Percentiles rank a stretch among this genome's conserved stretches.
Conservation (phyloP, 2,888 invertebrate species). For the Sphaerophoria taeniata region DNA sequence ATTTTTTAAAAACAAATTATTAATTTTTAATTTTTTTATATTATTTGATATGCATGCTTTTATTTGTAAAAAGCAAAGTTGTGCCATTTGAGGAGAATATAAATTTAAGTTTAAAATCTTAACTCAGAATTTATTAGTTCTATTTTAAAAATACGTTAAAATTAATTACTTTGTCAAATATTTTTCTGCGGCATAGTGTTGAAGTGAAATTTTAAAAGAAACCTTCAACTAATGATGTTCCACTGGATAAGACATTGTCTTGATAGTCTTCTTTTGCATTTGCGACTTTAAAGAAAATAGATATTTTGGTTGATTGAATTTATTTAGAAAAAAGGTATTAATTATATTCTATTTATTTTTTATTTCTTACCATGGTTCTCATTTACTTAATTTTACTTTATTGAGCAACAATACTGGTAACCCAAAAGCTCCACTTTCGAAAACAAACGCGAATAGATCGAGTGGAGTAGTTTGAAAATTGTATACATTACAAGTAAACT, state of each 20-base stretch:
- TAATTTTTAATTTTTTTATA: not conserved
- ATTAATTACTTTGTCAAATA: too few relatives aligned
- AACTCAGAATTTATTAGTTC: too few relatives aligned
- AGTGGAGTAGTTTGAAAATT: not conserved
- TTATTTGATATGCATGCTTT: not conserved
- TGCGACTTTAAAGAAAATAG: conserved; percentile 10
- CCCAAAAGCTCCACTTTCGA: not conserved
- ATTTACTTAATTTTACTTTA: not conserved
- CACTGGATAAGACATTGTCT: too few relatives aligned
- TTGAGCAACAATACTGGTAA: not conserved
- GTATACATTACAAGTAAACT: too few relatives aligned
- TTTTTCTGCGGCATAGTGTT: too few relatives aligned
- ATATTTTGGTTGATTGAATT: not conserved
- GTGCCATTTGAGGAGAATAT: conserved; percentile 3
- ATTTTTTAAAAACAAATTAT: not conserved
- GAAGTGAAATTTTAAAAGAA: too few relatives aligned
- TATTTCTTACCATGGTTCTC: not conserved
- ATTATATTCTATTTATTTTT: not conserved
- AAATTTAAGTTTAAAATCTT: not conserved
- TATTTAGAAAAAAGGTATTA: not conserved
- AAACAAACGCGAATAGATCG: not conserved
- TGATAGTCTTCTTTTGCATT: too few relatives aligned
- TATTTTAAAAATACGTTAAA: too few relatives aligned
- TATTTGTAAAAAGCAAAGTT: conserved; percentile 1
- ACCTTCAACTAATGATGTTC: too few relatives aligned